Conservation (phyloP, 2,888 invertebrate species). For the Epistrophe grossulariae region DNA sequence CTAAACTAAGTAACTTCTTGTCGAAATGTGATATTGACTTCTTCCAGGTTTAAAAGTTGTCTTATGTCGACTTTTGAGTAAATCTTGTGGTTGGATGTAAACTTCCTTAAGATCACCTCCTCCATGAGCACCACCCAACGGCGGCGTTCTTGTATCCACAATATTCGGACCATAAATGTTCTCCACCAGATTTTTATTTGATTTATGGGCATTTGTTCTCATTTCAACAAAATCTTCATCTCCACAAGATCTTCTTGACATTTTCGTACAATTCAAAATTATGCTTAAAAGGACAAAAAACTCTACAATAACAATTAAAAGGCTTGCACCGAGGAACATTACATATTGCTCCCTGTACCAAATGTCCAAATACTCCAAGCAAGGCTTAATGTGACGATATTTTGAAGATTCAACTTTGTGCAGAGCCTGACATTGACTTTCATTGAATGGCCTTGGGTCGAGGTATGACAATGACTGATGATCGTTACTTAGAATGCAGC, state of each 20-base stretch:
- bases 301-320: slow-evolving; percentile 89
- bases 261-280: slow-evolving; percentile 88
- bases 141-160: slow-evolving; percentile 77
- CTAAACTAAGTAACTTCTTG: slow-evolving; percentile 81
- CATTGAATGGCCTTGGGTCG: slow-evolving; percentile 90
- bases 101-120: slow-evolving; percentile 80
- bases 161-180: slow-evolving; percentile 82
- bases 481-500: slow-evolving; percentile 87
- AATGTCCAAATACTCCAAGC: slow-evolving; percentile 88
- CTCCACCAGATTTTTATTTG: slow-evolving; percentile 80
- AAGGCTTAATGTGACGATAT: slow-evolving; percentile 84
- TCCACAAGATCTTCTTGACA: slow-evolving; percentile 80
- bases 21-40: slow-evolving; percentile 80
- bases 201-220: slow-evolving; percentile 76
- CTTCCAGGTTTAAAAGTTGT: slow-evolving; percentile 81
- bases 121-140: background rate
- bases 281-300: slow-evolving; percentile 89
- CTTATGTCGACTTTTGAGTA: slow-evolving; percentile 81
- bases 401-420: slow-evolving; percentile 80
- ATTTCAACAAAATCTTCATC: slow-evolving; percentile 76
- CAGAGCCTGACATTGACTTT: slow-evolving; percentile 88
- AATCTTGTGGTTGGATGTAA: slow-evolving; percentile 82
- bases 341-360: slow-evolving; percentile 92
- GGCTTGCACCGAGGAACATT: slow-evolving; percentile 87
- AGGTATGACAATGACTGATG: slow-evolving; percentile 86